phyloP scores from a whole-genome alignment of 1,140 invertebrate genomes.

The Calephelis nemesis region DNA sequence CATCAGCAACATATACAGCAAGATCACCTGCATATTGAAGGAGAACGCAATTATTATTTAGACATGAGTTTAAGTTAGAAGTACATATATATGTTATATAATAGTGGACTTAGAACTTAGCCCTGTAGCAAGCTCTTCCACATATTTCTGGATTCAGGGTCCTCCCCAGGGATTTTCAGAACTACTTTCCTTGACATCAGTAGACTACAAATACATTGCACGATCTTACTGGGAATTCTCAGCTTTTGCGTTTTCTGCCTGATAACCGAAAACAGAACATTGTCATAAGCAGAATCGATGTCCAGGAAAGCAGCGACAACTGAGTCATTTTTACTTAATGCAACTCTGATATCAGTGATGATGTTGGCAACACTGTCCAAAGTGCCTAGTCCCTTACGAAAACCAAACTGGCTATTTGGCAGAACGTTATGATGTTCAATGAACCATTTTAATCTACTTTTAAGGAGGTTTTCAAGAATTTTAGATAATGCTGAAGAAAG shows the following conservation, averaged over 20 bases:
- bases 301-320: conserved; percentile 28
- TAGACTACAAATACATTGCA: conserved; percentile 26
- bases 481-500: conserved; percentile 7
- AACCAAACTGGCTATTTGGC: conserved; percentile 29
- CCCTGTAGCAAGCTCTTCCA: conserved; percentile 33
- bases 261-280: conserved; percentile 30
- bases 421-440: conserved; percentile 20
- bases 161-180: neutral
- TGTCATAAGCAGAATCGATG: conserved; percentile 32
- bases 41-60: conserved; percentile 17
- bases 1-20: neutral
- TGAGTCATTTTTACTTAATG: conserved; percentile 22
- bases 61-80: conserved; percentile 12
- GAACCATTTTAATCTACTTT: conserved; percentile 28
- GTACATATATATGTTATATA: conserved; percentile 35
- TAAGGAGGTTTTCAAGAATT: conserved; percentile 27
- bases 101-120: conserved; percentile 29
- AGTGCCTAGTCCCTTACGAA: conserved; percentile 26
- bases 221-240: conserved; percentile 24
- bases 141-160: conserved; percentile 11
- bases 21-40: conserved; percentile 8
- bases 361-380: conserved; percentile 30
- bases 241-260: conserved; percentile 28
- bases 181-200: neutral
- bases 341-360: conserved; percentile 27